phyloP scores from a whole-genome alignment of 2,113 vertebrate genomes.

The Strix uralensis region DNA sequence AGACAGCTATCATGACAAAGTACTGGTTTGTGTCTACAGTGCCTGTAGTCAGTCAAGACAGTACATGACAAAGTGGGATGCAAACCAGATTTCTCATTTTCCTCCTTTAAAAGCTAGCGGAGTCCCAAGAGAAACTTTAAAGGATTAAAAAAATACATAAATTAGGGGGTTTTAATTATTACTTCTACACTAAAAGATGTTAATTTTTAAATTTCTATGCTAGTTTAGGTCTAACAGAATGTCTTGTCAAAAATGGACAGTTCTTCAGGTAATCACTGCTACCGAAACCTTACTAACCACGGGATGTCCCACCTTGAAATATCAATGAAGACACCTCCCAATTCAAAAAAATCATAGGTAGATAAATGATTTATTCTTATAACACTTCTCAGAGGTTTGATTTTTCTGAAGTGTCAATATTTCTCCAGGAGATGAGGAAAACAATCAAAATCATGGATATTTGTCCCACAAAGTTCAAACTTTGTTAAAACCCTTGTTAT shows the following conservation, averaged over 20 bases:
- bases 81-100: background rate
- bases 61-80: background rate
- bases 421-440: background rate
- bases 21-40: background rate
- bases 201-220: background rate
- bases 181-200: background rate
- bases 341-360: background rate
- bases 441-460: background rate
- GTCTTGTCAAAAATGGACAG: background rate
- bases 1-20: background rate
- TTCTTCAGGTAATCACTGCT: background rate
- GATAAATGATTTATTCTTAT: background rate
- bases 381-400: background rate
- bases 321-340: background rate
- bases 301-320: background rate
- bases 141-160: background rate
- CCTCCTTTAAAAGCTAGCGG: background rate
- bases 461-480: background rate
- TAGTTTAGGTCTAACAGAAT: background rate
- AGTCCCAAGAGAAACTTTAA: background rate
- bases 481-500: background rate
- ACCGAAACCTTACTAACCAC: background rate
- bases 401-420: background rate
- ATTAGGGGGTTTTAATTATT: background rate
- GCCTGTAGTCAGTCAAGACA: background rate